Base-by-base conservation (phyloP, 1,140 invertebrate species). In the Coptotermes formosanus region DNA sequence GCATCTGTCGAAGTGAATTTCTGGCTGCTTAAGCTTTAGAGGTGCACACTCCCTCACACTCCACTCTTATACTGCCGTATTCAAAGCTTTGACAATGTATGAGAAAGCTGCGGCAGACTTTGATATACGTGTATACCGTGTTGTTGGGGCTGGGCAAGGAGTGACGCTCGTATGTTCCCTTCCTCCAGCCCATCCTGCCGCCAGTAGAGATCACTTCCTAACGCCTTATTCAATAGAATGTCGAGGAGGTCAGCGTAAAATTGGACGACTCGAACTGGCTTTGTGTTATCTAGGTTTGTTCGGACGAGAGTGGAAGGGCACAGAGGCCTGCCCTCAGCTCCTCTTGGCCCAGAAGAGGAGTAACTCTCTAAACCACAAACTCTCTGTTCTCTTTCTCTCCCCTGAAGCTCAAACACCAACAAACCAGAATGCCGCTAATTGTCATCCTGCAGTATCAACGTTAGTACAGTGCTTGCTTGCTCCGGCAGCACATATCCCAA, bases 191-290 rank as follows among this genome's bases (percentile, higher is more conserved):
- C 14, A 21, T 48, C 48, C 25, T 75, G 25, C n/a, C 64, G 2
- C 64, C 11, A 6, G 64, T 12, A 75, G n/a, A 75, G 59, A 30
- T 75, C 64, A 75, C 64, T 75, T 14, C 64, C 64, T n/a, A 75
- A 75, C 64, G 64, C 64, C 64, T 38, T 75, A 75, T 75, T 75
- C 64, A 75, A 75, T 75, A 75, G 64, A 75, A 75, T 75, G 64
- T 75, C 25, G 64, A 75, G 64, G 64, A 75, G 64, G 64, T 30
- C 64, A 75, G 64, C 64, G 64, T 75, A 75, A 75, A 75, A 75
- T 30, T 75, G 64, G 64, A 75, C 25, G 64, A 75, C 25, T 30
- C 64, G 25, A 30, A 25, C 64, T 75, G 64, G 64, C 64, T 75
- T 75, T 75, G 64, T 75, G 64, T 75, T 75, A 25, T 75, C 64